Percentiles rank a stretch among this genome's conserved stretches.
Conservation (phyloP, 2,888 invertebrate genomes). For the Cephalotes varians region DNA sequence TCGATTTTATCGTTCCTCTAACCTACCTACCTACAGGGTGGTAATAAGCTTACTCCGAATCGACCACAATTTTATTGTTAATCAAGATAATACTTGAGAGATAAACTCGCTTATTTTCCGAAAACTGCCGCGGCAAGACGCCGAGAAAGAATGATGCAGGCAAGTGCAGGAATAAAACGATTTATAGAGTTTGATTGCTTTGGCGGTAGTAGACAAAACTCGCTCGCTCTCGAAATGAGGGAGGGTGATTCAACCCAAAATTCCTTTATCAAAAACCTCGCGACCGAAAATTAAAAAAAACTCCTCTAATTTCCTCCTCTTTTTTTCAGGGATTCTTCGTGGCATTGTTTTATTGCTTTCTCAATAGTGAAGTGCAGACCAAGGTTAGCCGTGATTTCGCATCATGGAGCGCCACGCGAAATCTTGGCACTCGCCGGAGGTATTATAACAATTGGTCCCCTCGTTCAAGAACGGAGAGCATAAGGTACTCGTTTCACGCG, state of each 20-base stretch:
- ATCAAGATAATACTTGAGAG: not conserved
- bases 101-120: not conserved
- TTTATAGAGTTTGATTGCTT: not conserved
- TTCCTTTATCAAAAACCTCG: not conserved
- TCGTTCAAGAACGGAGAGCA: constrained; percentile 92
- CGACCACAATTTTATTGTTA: not conserved
- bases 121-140: not conserved
- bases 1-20: not conserved
- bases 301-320: no score
- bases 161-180: not conserved
- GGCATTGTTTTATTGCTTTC: constrained; percentile 96
- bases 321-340: constrained; percentile 93
- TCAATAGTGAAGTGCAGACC: constrained; percentile 96
- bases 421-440: constrained; percentile 88
- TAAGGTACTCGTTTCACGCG: constrained; percentile 88
- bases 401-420: constrained; percentile 91
- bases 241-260: not conserved
- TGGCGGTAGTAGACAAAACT: not conserved
- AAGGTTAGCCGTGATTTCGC: constrained; percentile 93
- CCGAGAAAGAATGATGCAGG: not conserved
- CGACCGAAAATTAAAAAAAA: not conserved
- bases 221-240: not conserved
- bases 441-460: constrained; percentile 94
- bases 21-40: not conserved
- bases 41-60: not conserved